These are phyloP conservation scores for Sesia apiformis DNA, from an alignment of 2,888 invertebrate species.

Conservation along the genomic window DNA sequence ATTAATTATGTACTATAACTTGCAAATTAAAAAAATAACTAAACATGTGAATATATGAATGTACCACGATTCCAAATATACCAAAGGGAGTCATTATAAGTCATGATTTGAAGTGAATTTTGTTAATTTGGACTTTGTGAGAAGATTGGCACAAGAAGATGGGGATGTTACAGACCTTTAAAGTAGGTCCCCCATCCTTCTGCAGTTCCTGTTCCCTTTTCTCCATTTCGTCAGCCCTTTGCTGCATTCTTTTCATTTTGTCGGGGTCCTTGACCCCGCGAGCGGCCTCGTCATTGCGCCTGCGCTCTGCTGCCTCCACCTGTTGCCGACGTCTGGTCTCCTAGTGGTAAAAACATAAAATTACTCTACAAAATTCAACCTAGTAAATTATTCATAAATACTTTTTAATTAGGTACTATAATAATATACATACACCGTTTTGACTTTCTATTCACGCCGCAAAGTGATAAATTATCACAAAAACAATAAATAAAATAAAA, in stretches of 20 bases:
- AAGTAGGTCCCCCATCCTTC: conserved; percentile 46
- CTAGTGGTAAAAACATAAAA: conserved; percentile 36
- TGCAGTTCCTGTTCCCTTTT: conserved; percentile 67
- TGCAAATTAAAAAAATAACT: too few species aligned
- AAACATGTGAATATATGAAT: too few species aligned
- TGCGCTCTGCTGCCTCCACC: conserved; percentile 79
- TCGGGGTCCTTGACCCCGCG: conserved; percentile 80
- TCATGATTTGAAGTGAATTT: too few species aligned
- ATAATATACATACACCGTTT: too few species aligned
- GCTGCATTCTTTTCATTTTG: conserved; percentile 74
- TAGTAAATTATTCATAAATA: too few species aligned
- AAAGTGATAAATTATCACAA: background rate
- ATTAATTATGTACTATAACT: too few species aligned
- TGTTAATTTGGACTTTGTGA: too few species aligned
- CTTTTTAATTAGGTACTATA: too few species aligned
- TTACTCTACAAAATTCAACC: background rate
- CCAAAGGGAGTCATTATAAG: background rate
- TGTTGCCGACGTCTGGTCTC: conserved; percentile 78
- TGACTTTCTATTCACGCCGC: background rate
- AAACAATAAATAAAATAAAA: background rate
- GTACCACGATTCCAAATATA: too few species aligned
- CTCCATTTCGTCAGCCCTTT: conserved; percentile 72
- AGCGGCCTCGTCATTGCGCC: conserved; percentile 73
- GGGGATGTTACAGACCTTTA: conserved; percentile 31
- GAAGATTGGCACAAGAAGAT: too few species aligned